Evolutionary conservation across 1,140 invertebrate genomes (phyloP), one percentile per base, ranked within the genome.

Genomic region (Lepidurus apus): DNA sequence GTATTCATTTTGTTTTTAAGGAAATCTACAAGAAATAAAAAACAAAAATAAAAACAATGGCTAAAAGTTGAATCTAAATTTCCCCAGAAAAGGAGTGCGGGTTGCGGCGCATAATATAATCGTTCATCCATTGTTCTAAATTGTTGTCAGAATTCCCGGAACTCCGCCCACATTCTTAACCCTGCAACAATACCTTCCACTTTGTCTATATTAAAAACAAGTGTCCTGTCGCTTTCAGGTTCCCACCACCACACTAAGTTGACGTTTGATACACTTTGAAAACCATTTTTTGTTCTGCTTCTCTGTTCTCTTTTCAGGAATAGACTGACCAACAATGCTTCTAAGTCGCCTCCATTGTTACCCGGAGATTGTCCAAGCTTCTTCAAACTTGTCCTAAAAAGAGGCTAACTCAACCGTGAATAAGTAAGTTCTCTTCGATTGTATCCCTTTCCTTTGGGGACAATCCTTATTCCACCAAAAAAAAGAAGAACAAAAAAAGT

Each of bases 361-460:
- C 13, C 21, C 21, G 2, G 34, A 65, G 53, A 65, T 65, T 65
- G 53, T 65, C 53, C 53, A 65, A 65, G 53, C 53, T 21, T 65
- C 53, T 65, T 65, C 53, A 65, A 65, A 65, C 53, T 65, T 65
- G 17, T 21, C 53, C 53, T n/a, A 21, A 65, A 34, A 34, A 34
- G 34, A 65, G 53, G 21, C 53, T 65, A 65, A 65, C 53, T 65
- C 53, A 21, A 65, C 53, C 53, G 53, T 65, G 53, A 65, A 65
- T 65, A 65, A 65, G 53, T 65, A 65, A 65, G 53, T 65, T 65
- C 53, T 65, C 53, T 65, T 21, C 6, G 17, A n/a, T 9, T 65
- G 17, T 7, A 4, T 65, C 17, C 53, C 21, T 65, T 65, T 65
- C 21, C 53, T 21, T 65, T 65, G 53, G 53, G 53, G 53, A 65